A percentile compares a stretch with the other conserved stretches of the same genome.
phyloP scores from a whole-genome alignment of 2,113 vertebrate genomes.

The Oenanthe melanoleuca region DNA sequence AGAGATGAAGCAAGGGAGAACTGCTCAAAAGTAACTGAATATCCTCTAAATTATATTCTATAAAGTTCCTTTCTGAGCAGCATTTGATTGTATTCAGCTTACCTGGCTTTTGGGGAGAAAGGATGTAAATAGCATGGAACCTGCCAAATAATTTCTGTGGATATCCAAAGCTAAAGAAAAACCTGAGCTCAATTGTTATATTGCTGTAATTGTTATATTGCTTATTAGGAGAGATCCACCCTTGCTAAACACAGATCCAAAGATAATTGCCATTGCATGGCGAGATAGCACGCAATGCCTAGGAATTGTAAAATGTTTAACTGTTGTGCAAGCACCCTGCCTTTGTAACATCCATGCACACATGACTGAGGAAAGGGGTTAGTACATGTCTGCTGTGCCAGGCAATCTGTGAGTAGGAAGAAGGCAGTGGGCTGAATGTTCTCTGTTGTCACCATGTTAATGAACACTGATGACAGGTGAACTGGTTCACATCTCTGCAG shows the following conservation, averaged over 20 bases:
- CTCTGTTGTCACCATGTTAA: rapidly evolving
- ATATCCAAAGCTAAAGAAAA: background rate
- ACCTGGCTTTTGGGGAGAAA: background rate
- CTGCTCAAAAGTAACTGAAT: background rate
- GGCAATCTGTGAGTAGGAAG: background rate
- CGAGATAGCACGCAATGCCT: background rate
- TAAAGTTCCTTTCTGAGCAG: background rate
- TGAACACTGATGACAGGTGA: background rate
- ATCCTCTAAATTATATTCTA: background rate
- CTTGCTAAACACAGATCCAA: background rate
- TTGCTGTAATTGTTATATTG: background rate
- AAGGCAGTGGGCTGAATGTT: background rate
- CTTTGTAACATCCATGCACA: background rate
- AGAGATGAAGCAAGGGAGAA: background rate
- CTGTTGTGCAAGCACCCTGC: background rate
- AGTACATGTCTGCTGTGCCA: rapidly evolving
- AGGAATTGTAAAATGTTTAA: background rate
- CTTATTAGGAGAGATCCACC: background rate
- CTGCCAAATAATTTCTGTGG: background rate
- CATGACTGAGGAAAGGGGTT: background rate
- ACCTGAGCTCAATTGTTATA: background rate
- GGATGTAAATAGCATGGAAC: background rate
- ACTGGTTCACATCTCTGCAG: background rate
- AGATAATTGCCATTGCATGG: background rate
- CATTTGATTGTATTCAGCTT: background rate